These are phyloP conservation scores for Lithobates sylvaticus DNA, from an alignment of 2,797 vertebrate genomes.

Conservation along the genomic window DNA sequence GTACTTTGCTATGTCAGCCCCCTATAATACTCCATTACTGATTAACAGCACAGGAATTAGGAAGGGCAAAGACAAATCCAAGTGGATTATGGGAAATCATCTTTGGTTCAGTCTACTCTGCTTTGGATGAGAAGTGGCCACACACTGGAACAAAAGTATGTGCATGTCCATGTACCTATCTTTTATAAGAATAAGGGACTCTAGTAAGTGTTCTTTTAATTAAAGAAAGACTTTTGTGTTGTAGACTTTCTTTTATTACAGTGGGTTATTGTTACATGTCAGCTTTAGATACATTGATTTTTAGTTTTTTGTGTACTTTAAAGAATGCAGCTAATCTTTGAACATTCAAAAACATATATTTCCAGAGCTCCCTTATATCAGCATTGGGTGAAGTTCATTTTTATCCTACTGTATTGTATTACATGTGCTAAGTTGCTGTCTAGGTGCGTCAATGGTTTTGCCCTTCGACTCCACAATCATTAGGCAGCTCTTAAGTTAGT, in stretches of 20 bases:
- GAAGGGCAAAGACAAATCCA: no score
- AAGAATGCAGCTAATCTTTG: background rate
- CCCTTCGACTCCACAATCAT: slow-evolving; percentile 39
- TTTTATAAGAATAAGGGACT: no score
- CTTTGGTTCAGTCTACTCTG: no score
- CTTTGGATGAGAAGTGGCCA: no score
- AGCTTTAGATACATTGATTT: background rate
- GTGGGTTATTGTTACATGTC: background rate
- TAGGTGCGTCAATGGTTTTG: slow-evolving; percentile 43
- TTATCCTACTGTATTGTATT: background rate
- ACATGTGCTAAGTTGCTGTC: slow-evolving; percentile 11
- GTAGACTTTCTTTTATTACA: background rate
- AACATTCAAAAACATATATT: background rate
- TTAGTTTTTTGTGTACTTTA: background rate
- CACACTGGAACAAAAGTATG: no score
- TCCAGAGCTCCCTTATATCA: background rate
- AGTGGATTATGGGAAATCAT: no score
- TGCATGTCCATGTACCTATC: no score
- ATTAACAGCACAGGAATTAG: no score
- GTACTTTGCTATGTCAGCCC: no score
- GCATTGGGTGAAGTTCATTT: background rate
- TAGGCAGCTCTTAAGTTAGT: slow-evolving; percentile 21
- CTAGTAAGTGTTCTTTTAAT: background rate
- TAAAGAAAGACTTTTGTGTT: background rate
- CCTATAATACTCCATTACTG: no score